Evolutionary conservation across 2,113 vertebrate species (phyloP).

Genomic region (Rhea americana): DNA sequence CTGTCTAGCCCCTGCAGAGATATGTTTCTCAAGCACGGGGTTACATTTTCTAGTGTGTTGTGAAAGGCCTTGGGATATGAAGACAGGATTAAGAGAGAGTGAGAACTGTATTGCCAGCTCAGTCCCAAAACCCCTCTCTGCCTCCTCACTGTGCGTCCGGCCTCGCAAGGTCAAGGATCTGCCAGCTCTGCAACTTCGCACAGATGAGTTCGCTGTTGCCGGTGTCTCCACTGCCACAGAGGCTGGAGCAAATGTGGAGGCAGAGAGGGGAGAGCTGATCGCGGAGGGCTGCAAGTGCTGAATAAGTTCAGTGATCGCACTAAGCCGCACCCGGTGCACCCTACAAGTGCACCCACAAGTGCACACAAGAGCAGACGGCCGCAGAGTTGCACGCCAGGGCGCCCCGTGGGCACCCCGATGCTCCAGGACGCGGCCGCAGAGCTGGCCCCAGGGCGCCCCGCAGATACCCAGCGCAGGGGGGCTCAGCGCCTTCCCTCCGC

Average conservation of each 20-base stretch:
- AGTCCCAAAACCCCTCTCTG: not conserved
- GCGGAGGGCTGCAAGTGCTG: not conserved
- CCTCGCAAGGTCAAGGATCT: not conserved
- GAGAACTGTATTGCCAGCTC: not conserved
- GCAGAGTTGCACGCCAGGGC: too few species aligned
- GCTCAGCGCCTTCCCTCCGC: not conserved
- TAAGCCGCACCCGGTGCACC: too few species aligned
- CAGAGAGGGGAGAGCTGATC: not conserved
- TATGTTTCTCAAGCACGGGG: not conserved
- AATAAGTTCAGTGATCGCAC: not conserved
- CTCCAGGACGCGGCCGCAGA: rapidly evolving
- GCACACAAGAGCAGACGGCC: too few species aligned
- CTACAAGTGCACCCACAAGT: too few species aligned
- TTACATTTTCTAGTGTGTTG: not conserved
- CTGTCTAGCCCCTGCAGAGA: not conserved
- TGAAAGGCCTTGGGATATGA: not conserved
- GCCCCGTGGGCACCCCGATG: not conserved
- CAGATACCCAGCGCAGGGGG: too few species aligned
- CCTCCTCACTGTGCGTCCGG: rapidly evolving
- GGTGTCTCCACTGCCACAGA: not conserved
- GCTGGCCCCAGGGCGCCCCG: not conserved
- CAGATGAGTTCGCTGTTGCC: rapidly evolving
- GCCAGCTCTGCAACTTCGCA: rapidly evolving
- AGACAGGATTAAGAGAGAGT: too few species aligned
- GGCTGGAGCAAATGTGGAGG: not conserved